Evolutionary conservation across 2,113 vertebrate genomes (phyloP).

Genomic region (Willisornis vidua): DNA sequence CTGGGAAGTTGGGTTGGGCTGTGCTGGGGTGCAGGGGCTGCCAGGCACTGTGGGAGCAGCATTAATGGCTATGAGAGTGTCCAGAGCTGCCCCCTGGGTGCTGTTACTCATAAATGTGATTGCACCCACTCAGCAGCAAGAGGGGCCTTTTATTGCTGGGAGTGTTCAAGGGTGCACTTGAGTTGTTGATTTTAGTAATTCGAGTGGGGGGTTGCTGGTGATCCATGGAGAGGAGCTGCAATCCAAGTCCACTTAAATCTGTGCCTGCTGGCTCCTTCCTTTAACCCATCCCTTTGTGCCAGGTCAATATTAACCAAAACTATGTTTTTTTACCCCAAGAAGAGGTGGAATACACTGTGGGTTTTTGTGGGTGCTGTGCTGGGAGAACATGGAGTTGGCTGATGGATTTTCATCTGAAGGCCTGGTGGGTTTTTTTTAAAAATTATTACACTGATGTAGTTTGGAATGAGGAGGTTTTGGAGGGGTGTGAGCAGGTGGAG

Average conservation of each 20-base stretch:
- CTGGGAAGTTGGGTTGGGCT: not conserved
- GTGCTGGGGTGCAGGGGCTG: not conserved
- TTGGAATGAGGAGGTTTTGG: not conserved
- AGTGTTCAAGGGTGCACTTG: not conserved
- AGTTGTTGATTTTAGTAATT: not conserved
- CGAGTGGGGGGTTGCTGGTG: accelerated
- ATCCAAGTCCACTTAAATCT: not conserved
- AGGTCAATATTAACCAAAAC: not conserved
- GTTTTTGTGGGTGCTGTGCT: not conserved
- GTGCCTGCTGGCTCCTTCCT: not conserved
- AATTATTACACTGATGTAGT: not conserved
- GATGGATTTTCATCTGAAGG: accelerated
- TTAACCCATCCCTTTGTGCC: not conserved
- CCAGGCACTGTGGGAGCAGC: not conserved
- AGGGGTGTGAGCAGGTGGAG: not conserved
- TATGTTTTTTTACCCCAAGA: accelerated
- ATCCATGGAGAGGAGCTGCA: not conserved
- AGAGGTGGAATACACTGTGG: accelerated
- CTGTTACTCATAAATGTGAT: not conserved
- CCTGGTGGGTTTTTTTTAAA: not conserved
- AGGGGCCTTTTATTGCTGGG: not conserved
- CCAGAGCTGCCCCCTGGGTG: not conserved
- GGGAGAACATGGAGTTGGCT: not conserved
- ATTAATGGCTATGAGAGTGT: not conserved
- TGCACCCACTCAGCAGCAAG: not conserved